Percentiles rank a stretch among this genome's conserved stretches.
Evolutionary conservation across 2,113 vertebrate species (phyloP).

Genomic region (Microtus montanus): DNA sequence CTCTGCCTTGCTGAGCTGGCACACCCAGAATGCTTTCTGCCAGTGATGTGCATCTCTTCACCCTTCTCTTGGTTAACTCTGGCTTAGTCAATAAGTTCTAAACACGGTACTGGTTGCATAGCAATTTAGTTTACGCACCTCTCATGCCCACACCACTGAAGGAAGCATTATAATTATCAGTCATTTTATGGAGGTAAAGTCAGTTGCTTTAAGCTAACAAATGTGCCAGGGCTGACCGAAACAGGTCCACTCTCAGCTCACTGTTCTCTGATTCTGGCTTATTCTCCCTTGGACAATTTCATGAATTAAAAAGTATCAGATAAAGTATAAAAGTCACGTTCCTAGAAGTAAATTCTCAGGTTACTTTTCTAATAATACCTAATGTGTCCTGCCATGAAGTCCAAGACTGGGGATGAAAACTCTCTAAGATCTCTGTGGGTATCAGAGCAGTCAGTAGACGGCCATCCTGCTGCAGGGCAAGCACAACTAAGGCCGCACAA

Average conservation of each 20-base stretch:
- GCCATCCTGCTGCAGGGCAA: neutral
- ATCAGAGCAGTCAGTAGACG: neutral
- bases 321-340: neutral
- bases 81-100: conserved; percentile 26
- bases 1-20: neutral
- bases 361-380: conserved; percentile 9
- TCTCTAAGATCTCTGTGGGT: too few relatives aligned
- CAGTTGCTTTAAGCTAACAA: neutral
- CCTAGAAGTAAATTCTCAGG: neutral
- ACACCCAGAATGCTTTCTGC: neutral
- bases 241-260: neutral
- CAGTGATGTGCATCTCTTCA: neutral
- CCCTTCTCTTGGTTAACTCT: neutral
- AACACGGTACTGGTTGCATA: neutral
- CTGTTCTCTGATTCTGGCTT: neutral
- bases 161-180: neutral
- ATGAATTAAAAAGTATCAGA: neutral
- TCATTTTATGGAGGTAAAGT: neutral
- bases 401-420: neutral
- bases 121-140: neutral
- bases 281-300: neutral
- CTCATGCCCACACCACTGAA: neutral
- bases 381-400: neutral
- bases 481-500: neutral
- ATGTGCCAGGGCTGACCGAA: neutral